Evolutionary conservation across 2,113 vertebrate species (phyloP), one percentile per base, ranked within the genome.

Genomic region (Heptranchias perlo): DNA sequence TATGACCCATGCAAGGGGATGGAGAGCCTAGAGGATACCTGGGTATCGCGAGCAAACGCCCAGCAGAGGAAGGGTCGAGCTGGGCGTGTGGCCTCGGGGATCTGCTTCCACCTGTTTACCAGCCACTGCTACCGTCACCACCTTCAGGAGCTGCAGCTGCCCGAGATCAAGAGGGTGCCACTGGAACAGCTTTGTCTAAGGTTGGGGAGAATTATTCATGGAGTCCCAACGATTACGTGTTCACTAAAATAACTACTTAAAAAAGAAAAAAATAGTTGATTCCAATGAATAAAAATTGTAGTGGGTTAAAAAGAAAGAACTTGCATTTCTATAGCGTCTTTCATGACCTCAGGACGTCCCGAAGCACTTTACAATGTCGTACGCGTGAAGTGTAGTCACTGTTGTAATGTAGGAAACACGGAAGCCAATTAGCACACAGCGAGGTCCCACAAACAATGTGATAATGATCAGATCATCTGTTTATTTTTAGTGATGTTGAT

Each of bases 61-160:
- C 97, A 99, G 96, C 99, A 99, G 97, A 98, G 99, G 96, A 98
- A 97, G 97, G 99, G 99, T 0, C 97, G 99, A 96, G 99, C 99
- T 0, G 99, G 99, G 44, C 99, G 99, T 0, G 99, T 99, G 94
- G 98, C 99, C 0, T 99, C 99, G 0, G 99, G 99, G 0, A 97
- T 99, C 96, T 99, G 99, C 97, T 99, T 99, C 97, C 99, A 99
- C 96, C 98, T 99, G 96, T 99, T 99, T 97, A 99, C 98, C 86
- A 99, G 99, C 97, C 98, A 99, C 97, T 98, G 99, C 97, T 99
- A 99, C 97, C 97, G 96, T 65, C 98, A 99, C 96, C 99, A 98
- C 49, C 98, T 99, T 96, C 96, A 98, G 4, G 98, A 98, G 73
- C 98, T 99, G 89, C 99, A 99, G 97, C 97, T 99, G n/a, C 99